Evolutionary conservation across 2,888 invertebrate species (phyloP), one percentile per base, ranked within the genome.

Genomic region (Apodemia mormo): DNA sequence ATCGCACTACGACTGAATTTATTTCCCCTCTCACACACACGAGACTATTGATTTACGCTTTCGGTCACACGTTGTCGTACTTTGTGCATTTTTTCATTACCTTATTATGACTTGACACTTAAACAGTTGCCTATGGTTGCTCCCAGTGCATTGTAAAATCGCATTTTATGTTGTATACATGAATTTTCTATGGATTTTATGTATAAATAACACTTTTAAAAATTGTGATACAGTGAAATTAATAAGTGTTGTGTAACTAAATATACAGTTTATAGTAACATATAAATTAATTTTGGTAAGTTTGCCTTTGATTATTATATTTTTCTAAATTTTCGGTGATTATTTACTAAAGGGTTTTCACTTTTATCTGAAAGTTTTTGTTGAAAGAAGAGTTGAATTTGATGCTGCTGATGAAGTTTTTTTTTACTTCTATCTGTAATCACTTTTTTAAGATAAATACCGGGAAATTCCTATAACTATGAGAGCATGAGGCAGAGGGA

Each of bases 31-130:
- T 49, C 49, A 14, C 14, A n/a, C 52, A 6, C 2, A 52, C n/a
- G 52, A n/a, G 14, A n/a, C n/a, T 52, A 52, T 52, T 52, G 52
- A 52, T 52, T 52, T 52, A n/a, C 52, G n/a, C n/a, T n/a, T 52
- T 52, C n/a, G 52, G n/a, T 52, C n/a, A n/a, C n/a, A 52, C 49
- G 49, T 49, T 22, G 22, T 22, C 52, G 52, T n/a, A 52, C 45
- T 12, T 10, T 12, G 12, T 45, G 10, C 52, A 52, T 52, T 52
- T n/a, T 52, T 2, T 52, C n/a, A 52, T 52, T n/a, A 52, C 52
- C 6, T 52, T 2, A 6, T 52, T 52, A 52, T 12, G 49, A 49
- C 14, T 52, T 52, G 52, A 52, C 49, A 49, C 5, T 52, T 52
- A n/a, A n/a, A 52, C 52, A 52, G 52, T 52, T 52, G 52, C 52